These are phyloP conservation scores for Caenorhabditis briggsae DNA, from an alignment of 1,140 invertebrate species.

Conservation along the genomic window DNA sequence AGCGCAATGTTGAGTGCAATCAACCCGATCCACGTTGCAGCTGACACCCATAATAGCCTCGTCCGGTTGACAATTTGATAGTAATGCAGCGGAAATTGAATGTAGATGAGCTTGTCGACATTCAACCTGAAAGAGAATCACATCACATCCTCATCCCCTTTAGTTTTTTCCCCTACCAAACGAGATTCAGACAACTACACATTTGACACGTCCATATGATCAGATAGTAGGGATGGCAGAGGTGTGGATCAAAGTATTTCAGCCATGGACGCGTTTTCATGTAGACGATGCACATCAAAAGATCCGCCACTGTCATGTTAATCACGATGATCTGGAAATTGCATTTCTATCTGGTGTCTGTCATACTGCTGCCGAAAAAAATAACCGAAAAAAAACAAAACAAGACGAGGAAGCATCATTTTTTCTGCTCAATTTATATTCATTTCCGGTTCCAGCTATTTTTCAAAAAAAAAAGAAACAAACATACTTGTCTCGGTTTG, in stretches of 20 bases:
- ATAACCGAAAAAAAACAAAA: no score
- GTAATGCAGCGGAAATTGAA: slow-evolving; percentile 75
- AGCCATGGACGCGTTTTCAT: slow-evolving; percentile 74
- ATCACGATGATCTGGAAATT: slow-evolving; percentile 76
- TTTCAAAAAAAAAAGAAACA: neutral
- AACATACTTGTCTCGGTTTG: slow-evolving; percentile 74
- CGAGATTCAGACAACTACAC: slow-evolving; percentile 75
- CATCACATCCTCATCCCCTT: neutral
- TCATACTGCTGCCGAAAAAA: no score
- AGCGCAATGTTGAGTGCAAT: slow-evolving; percentile 61
- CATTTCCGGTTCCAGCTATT: neutral
- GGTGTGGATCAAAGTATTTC: slow-evolving; percentile 61
- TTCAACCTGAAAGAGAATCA: slow-evolving; percentile 68
- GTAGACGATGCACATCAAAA: slow-evolving; percentile 74
- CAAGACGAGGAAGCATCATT: neutral
- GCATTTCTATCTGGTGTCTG: slow-evolving; percentile 15
- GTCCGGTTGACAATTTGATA: slow-evolving; percentile 71
- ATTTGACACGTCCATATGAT: slow-evolving; percentile 74
- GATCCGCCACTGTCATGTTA: slow-evolving; percentile 77
- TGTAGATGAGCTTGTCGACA: slow-evolving; percentile 76
- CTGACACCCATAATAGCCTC: slow-evolving; percentile 66
- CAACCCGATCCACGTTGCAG: slow-evolving; percentile 69
- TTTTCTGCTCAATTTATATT: neutral
- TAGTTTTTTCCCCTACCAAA: slow-evolving; percentile 69
- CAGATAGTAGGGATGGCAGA: slow-evolving; percentile 76